Percentiles rank a stretch among this genome's conserved stretches.
phyloP scores from a whole-genome alignment of 2,797 vertebrate genomes.

The Epinephelus coioides region DNA sequence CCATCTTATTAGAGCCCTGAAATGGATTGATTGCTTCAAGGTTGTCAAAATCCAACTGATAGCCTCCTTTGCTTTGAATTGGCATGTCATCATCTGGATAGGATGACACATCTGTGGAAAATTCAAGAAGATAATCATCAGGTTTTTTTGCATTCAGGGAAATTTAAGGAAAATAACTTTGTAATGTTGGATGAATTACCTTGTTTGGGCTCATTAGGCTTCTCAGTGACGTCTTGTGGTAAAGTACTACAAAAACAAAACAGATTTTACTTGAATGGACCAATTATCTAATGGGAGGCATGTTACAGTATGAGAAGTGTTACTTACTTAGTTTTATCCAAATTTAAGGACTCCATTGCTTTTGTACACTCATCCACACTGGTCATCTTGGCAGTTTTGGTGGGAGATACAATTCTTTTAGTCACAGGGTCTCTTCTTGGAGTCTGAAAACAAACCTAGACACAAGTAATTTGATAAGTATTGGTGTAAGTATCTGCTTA shows the following conservation, averaged over 20 bases:
- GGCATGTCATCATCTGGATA: constrained; percentile 84
- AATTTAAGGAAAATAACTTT: not conserved
- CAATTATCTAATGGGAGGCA: not conserved
- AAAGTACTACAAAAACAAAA: constrained; percentile 67
- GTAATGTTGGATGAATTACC: constrained; percentile 61
- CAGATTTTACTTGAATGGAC: not conserved
- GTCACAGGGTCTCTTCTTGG: constrained; percentile 93
- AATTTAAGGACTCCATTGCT: constrained; percentile 65
- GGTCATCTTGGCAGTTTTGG: constrained; percentile 75
- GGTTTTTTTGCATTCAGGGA: not conserved
- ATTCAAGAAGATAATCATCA: not conserved
- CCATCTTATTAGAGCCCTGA: constrained; percentile 66
- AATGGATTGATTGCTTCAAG: constrained; percentile 80
- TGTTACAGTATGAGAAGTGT: not conserved
- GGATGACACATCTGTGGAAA: constrained; percentile 58
- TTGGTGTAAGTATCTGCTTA: too few species aligned
- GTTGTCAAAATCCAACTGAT: constrained; percentile 83
- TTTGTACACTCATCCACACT: constrained; percentile 74
- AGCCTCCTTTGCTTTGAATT: constrained; percentile 86
- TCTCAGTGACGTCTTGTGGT: constrained; percentile 20
- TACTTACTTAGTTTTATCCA: constrained; percentile 82
- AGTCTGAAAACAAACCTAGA: constrained; percentile 96
- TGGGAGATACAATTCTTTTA: constrained; percentile 90
- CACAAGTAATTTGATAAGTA: constrained; percentile 32
- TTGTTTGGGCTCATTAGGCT: constrained; percentile 38